Evolutionary conservation across 1,140 invertebrate species (phyloP), one percentile per base, ranked within the genome.

Genomic region (Hylaeus volcanicus): DNA sequence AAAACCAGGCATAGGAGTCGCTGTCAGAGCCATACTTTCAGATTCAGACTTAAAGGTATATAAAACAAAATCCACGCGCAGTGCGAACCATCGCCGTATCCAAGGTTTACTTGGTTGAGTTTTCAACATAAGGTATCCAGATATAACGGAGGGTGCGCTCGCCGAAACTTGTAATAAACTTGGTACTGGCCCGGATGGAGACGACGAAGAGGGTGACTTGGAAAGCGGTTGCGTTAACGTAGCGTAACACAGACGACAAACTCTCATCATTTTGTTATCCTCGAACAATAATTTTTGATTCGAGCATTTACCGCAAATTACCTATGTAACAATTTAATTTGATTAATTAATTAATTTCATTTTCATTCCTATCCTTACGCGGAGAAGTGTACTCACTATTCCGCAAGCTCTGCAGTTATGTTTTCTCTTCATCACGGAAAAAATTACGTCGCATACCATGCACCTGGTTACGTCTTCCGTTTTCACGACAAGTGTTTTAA

Each of bases 351-450:
- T 26, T 55, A 39, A 55, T 43, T 12, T 15, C 55, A 74, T 48
- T 53, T 71, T 55, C 4, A 61, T 56, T 26, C n/a, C 43, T 1
- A 74, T 15, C 15, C 5, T 43, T 37, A 12, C 2, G 45, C 51
- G 0, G 6, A 39, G 3, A 5, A 58, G 15, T 9, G 45, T 80
- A 91, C 89, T 92, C 90, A 96, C 96, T 92, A 96, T 96, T 74
- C 96, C 96, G 94, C 96, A 97, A 37, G 96, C 95, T 86, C 96
- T 92, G 87, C 96, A 97, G 89, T 97, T 96, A 88, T 97, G 96
- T 81, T 96, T 94, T 71, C 96, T 94, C 89, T 96, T 96, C 81
- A 96, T 96, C 14, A 97, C 94, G 3, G 95, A 96, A 90, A 97
- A 97, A 82, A 95, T 95, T 43, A 93, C 91, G 39, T 95, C 95